phyloP scores from a whole-genome alignment of 2,113 vertebrate genomes.

The Anarrhichthys ocellatus region DNA sequence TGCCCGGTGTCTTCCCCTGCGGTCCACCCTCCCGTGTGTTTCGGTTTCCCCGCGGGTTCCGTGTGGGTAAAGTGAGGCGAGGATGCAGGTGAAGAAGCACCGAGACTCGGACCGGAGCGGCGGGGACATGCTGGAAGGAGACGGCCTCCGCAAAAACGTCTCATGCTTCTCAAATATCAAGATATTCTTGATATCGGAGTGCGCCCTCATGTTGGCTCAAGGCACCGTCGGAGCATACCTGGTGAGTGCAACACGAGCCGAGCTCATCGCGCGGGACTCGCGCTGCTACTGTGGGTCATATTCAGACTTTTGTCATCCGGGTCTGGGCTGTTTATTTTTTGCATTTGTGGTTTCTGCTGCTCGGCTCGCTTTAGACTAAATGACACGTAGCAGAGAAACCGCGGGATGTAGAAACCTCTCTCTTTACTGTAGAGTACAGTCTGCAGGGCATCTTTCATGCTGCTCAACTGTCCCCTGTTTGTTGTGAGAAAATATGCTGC shows the following conservation, averaged over 20 bases:
- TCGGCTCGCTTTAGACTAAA: not conserved
- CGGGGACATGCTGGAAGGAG: slow-evolving; percentile 80
- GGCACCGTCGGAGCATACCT: slow-evolving; percentile 98
- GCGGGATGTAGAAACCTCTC: not conserved
- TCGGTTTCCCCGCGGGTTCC: slow-evolving; percentile 49
- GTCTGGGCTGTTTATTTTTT: slow-evolving; percentile 8
- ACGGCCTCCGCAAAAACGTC: slow-evolving; percentile 85
- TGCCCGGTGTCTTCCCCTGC: slow-evolving; percentile 33
- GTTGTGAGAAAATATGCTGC: not conserved
- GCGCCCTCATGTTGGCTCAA: slow-evolving; percentile 97
- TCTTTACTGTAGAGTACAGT: not conserved
- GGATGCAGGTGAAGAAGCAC: slow-evolving; percentile 89
- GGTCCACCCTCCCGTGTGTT: slow-evolving; percentile 34
- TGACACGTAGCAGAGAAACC: not conserved
- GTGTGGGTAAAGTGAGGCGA: slow-evolving; percentile 25
- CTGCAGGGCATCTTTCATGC: not conserved
- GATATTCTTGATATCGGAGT: slow-evolving; percentile 96
- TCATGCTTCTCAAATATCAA: slow-evolving; percentile 97
- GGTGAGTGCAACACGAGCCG: slow-evolving; percentile 86
- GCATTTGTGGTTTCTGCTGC: not conserved
- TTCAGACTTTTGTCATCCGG: not conserved
- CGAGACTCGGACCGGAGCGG: slow-evolving; percentile 80
- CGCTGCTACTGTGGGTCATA: not conserved
- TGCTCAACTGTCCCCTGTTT: not conserved
- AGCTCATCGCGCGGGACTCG: not conserved